Evolutionary conservation across 2,888 invertebrate species (phyloP), one percentile per base, ranked within the genome.

Genomic region (Trissolcus brochymenae): DNA sequence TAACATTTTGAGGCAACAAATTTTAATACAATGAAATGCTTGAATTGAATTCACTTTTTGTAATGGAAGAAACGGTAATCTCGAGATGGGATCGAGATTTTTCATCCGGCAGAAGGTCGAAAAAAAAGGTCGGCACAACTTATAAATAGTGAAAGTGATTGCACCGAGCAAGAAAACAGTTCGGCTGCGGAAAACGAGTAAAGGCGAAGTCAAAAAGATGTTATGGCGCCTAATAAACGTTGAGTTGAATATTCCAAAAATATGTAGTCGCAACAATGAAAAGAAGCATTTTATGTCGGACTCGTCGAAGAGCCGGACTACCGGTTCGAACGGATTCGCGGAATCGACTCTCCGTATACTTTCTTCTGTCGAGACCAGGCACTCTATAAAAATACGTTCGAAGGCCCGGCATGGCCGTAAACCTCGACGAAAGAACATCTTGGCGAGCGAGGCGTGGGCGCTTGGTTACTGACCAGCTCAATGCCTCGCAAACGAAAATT

Each of bases 301-400:
- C 35, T 35, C 11, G 35, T 66, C 72, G 53, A 64, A 62, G 68
- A 70, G 65, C 35, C 14, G 67, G 78, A 75, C 78, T 78, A 78
- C 78, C 75, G 75, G 78, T 78, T 77, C 60, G 59, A 68, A 65
- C 60, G 68, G 60, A 77, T 77, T 78, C 78, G 72, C 67, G 57
- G 78, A 76, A 71, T 71, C 62, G 67, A 67, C 70, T 61, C 66
- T 71, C 16, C 46, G 68, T 41, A 25, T 60, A 76, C 68, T 76
- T 76, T 67, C 78, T 78, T 75, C 75, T 67, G 17, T 46, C 73
- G 56, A 70, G 78, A 74, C 74, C 78, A 68, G 68, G 51, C 79
- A 78, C 81, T 84, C 82, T 83, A 84, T 82, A 86, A 86, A 85
- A 85, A 86, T 84, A 72, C 81, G 80, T 82, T 82, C 82, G 83